phyloP scores from a whole-genome alignment of 2,113 vertebrate genomes.

The Elachura formosa region DNA sequence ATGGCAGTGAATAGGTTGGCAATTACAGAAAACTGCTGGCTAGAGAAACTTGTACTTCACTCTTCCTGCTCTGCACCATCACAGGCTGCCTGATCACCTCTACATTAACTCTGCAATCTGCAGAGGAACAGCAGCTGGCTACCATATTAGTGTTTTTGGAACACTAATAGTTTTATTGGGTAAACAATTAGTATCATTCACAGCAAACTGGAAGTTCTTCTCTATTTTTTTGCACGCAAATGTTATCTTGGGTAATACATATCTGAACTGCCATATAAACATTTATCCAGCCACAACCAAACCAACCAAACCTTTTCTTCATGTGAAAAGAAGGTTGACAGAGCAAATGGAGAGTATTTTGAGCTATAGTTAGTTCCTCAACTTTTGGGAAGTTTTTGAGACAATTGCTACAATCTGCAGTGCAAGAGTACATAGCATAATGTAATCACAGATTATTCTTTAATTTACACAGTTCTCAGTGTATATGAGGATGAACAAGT shows the following conservation, averaged over 20 bases:
- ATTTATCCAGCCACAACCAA: not conserved
- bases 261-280: not conserved
- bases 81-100: not conserved
- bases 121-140: not conserved
- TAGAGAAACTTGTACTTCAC: not conserved
- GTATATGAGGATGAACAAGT: not conserved
- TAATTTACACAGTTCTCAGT: not conserved
- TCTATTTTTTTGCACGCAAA: not conserved
- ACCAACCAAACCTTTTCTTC: not conserved
- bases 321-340: not conserved
- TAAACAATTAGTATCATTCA: not conserved
- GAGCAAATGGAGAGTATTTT: not conserved
- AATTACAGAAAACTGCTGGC: not conserved
- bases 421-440: not conserved
- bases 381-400: not conserved
- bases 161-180: not conserved
- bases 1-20: not conserved
- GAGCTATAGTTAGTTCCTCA: not conserved
- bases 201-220: not conserved
- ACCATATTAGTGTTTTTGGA: not conserved
- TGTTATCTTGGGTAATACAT: not conserved
- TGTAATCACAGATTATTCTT: slow-evolving; percentile 46
- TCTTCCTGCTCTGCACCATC: not conserved
- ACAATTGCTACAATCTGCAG: not conserved
- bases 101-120: not conserved